These are phyloP conservation scores for Palythoa heliodiscus DNA, from an alignment of 92 coral and sea anemone species.

Conservation along the genomic window DNA sequence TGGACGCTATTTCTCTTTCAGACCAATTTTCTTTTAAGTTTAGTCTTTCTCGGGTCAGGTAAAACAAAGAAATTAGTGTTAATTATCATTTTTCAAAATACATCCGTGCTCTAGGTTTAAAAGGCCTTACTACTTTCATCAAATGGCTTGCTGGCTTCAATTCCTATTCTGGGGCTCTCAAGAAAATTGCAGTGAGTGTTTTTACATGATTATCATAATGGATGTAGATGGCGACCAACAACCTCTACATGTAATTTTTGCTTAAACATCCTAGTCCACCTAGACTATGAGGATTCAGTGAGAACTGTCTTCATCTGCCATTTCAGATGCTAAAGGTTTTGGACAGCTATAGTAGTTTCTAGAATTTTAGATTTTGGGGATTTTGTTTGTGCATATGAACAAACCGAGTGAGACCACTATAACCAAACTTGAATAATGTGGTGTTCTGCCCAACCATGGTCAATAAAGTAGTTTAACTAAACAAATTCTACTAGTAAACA, in stretches of 20 bases:
- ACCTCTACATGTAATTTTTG: constrained; percentile 61
- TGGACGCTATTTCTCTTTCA: constrained; percentile 52
- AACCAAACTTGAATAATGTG: constrained; percentile 17
- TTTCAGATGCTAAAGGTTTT: constrained; percentile 60
- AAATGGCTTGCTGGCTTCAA: constrained; percentile 58
- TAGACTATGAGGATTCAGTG: constrained; percentile 65
- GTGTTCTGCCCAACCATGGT: constrained; percentile 13
- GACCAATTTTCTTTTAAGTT: constrained; percentile 49
- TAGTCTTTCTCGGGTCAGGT: constrained; percentile 52
- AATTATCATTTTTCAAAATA: constrained; percentile 45
- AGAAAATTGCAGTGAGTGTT: constrained; percentile 52
- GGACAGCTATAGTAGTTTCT: constrained; percentile 44
- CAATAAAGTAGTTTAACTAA: constrained; percentile 9
- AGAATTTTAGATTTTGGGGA: neutral
- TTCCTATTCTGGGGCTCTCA: constrained; percentile 64
- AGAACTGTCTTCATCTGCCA: constrained; percentile 55
- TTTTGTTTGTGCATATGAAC: constrained; percentile 15
- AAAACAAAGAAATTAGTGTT: constrained; percentile 47
- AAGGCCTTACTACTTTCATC: constrained; percentile 46
- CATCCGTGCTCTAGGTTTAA: constrained; percentile 42
- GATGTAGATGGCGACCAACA: constrained; percentile 63
- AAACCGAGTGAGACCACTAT: constrained; percentile 6
- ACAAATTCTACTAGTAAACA: constrained; percentile 7
- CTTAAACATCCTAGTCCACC: constrained; percentile 51
- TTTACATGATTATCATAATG: constrained; percentile 53